phyloP scores from a whole-genome alignment of 2,797 vertebrate species.

The Sylvia borin region DNA sequence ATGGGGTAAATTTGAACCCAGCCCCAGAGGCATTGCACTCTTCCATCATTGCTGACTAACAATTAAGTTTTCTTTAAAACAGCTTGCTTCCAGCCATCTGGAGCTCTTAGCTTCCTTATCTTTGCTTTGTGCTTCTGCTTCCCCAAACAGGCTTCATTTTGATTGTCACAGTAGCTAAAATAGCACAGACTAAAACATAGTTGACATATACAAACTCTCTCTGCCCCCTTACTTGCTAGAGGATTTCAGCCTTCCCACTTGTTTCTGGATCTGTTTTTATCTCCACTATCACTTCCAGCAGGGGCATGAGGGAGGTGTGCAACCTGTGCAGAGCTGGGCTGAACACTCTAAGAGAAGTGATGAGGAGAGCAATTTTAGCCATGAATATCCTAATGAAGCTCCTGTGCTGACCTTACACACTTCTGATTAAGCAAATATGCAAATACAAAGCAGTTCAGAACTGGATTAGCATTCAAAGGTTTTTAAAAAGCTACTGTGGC shows the following conservation, averaged over 20 bases:
- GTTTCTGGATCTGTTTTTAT: constrained; percentile 3
- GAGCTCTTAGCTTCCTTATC: not conserved
- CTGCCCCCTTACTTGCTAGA: not conserved
- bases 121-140: not conserved
- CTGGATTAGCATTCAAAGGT: constrained; percentile 60
- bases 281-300: not conserved
- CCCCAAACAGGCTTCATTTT: not conserved
- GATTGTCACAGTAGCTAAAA: not conserved
- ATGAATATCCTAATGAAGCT: constrained; percentile 67
- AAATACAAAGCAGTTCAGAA: constrained; percentile 51
- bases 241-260: not conserved
- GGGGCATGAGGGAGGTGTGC: not conserved
- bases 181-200: not conserved
- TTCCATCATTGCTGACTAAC: not conserved
- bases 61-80: not conserved
- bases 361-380: constrained; percentile 57
- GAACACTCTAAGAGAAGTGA: constrained; percentile 15
- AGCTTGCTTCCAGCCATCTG: not conserved
- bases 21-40: not conserved
- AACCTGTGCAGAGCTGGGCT: constrained; percentile 6
- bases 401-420: constrained; percentile 49
- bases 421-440: constrained; percentile 71
- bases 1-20: not conserved
- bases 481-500: constrained; percentile 52
- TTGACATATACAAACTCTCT: not conserved